A percentile compares a stretch with the other conserved stretches of the same genome.
Conservation (phyloP, 2,888 invertebrate genomes). For the Clistopyga incitator region DNA sequence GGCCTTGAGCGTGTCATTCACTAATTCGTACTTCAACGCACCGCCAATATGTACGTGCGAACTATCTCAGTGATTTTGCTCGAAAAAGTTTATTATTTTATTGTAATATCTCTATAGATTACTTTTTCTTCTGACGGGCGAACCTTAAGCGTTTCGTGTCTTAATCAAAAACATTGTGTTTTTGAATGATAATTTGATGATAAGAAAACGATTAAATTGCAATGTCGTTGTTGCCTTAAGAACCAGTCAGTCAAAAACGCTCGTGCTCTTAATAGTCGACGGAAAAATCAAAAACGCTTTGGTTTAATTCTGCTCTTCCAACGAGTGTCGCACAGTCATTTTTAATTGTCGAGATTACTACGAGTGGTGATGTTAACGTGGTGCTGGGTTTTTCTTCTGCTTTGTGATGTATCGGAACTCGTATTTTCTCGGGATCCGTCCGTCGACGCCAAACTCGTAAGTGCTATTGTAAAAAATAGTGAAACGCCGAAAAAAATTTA, state of each 20-base stretch:
- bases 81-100: background rate
- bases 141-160: conserved; percentile 21
- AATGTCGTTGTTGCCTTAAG: conserved; percentile 1
- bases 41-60: background rate
- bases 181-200: background rate
- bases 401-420: background rate
- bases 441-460: conserved; percentile 40
- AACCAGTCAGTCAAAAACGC: conserved; percentile 2
- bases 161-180: conserved; percentile 21
- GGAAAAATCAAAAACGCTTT: background rate
- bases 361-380: background rate
- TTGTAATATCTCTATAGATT: conserved; percentile 3
- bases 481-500: background rate
- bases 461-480: background rate
- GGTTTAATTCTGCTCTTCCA: background rate
- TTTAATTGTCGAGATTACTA: background rate
- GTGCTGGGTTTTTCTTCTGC: background rate
- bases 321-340: background rate
- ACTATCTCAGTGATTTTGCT: background rate
- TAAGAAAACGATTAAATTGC: conserved; percentile 32
- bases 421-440: conserved; percentile 4
- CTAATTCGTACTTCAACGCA: background rate
- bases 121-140: background rate
- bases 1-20: background rate
- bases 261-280: background rate